Evolutionary conservation across 2,797 vertebrate species (phyloP), one percentile per base, ranked within the genome.

Genomic region (Orientallactaga sibirica): DNA sequence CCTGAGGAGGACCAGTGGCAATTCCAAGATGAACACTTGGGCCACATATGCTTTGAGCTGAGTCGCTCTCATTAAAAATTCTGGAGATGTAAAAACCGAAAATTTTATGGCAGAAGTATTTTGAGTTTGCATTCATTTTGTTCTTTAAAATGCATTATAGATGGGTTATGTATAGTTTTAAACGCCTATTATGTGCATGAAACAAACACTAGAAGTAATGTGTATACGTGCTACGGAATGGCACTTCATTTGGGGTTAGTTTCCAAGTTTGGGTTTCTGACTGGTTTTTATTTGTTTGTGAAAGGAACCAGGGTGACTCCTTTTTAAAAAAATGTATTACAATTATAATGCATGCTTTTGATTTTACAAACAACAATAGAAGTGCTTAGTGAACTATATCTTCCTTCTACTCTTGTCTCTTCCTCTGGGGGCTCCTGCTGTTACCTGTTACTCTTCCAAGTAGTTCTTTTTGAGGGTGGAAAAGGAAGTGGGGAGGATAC

Each of bases 121-220:
- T 92, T 77, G 24, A 91, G 29, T 75, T 94, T 48, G 29, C 3
- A 12, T 96, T 29, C 73, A 7, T 94, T 85, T 61, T 90, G 0
- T 91, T 95, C 87, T 76, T 91, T 74, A 96, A 77, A 88, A 93
- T 94, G 62, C 70, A 43, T 85, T 94, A 87, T 95, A 90, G 91
- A 74, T 89, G 48, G 78, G 62, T 67, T 88, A 5, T 93, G 52
- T 76, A 67, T 93, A 76, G 75, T 91, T 88, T 96, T 52, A 79
- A 88, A 88, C 24, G 48, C 84, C 55, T 88, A 27, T 78, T 86
- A 78, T 43, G 8, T 95, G 90, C 93, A 95, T 93, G 92, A 84
- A 92, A 79, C 74, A 71, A 71, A 62, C 33, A 64, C 75, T 66
- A 76, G 27, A 90, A 78, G 41, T 92, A 24, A 43, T 94, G 76